Conservation (phyloP, 2,113 vertebrate genomes). For the Ageneiosus marmoratus region DNA sequence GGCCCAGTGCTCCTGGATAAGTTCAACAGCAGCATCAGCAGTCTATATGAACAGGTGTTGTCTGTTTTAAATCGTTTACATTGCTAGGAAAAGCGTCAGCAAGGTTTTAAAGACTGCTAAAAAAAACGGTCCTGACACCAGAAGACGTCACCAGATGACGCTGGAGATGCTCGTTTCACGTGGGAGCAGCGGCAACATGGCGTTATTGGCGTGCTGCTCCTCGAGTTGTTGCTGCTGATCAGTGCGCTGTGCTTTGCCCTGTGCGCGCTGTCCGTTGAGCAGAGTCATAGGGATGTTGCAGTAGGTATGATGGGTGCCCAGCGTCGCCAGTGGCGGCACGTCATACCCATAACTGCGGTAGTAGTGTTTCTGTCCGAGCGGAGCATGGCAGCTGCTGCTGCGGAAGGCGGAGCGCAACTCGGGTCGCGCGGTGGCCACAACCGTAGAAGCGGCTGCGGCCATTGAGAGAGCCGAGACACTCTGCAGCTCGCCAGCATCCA, state of each 20-base stretch:
- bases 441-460: slow-evolving; percentile 94
- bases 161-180: slow-evolving; percentile 98
- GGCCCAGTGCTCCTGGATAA: slow-evolving; percentile 52
- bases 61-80: background rate
- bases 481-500: slow-evolving; percentile 96
- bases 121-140: slow-evolving; percentile 38
- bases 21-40: slow-evolving; percentile 83
- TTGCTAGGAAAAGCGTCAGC: background rate
- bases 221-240: slow-evolving; percentile 86
- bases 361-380: slow-evolving; percentile 96
- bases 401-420: slow-evolving; percentile 92
- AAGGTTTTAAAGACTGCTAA: background rate
- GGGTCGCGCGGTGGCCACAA: slow-evolving; percentile 92
- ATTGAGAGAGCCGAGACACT: slow-evolving; percentile 96
- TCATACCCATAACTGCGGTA: slow-evolving; percentile 95
- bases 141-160: slow-evolving; percentile 92
- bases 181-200: slow-evolving; percentile 93
- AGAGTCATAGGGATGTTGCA: slow-evolving; percentile 99
- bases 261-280: slow-evolving; percentile 91
- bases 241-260: slow-evolving; percentile 78
- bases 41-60: slow-evolving; percentile 56
- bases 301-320: slow-evolving; percentile 97
- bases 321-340: slow-evolving; percentile 86
- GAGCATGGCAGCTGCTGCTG: slow-evolving; percentile 87
- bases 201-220: slow-evolving; percentile 95